These are phyloP conservation scores for Acholoe squamosa DNA, from an alignment of 2,888 invertebrate genomes.

Conservation along the genomic window DNA sequence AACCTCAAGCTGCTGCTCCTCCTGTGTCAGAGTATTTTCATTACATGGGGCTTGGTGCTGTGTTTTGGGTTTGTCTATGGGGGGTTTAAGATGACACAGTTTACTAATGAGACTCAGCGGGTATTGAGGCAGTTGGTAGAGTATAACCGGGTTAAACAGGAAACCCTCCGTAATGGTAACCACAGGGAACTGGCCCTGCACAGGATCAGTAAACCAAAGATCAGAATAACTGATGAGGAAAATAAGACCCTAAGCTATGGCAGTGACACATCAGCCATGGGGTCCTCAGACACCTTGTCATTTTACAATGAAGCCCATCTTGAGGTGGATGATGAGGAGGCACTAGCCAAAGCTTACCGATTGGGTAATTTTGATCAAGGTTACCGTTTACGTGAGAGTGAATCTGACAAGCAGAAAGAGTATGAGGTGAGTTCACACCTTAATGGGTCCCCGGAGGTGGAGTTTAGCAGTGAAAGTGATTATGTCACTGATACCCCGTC, in stretches of 20 bases:
- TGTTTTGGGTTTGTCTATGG: constrained; percentile 86
- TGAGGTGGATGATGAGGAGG: constrained; percentile 64
- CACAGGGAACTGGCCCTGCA: constrained; percentile 67
- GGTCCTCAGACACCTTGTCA: constrained; percentile 64
- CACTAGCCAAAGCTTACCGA: constrained; percentile 50
- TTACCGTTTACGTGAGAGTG: constrained; percentile 11
- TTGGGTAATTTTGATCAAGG: constrained; percentile 58
- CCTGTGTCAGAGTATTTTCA: constrained; percentile 85
- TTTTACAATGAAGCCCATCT: constrained; percentile 67
- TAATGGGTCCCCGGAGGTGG: constrained; percentile 26
- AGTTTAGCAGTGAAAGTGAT: constrained; percentile 61
- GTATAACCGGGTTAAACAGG: constrained; percentile 71
- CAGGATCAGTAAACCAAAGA: constrained; percentile 85
- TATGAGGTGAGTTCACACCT: constrained; percentile 48
- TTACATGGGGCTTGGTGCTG: constrained; percentile 85
- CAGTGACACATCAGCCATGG: constrained; percentile 74
- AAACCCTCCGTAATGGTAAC: constrained; percentile 60
- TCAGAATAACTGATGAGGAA: constrained; percentile 83
- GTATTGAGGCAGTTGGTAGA: constrained; percentile 70
- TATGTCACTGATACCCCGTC: constrained; percentile 63
- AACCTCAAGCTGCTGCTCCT: constrained; percentile 75
- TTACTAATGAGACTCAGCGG: constrained; percentile 70
- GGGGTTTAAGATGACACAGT: constrained; percentile 84
- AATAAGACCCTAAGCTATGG: constrained; percentile 82
- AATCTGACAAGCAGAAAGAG: neutral